Evolutionary conservation across 2,888 invertebrate genomes (phyloP).

Genomic region (Lacanobia wlatinum): DNA sequence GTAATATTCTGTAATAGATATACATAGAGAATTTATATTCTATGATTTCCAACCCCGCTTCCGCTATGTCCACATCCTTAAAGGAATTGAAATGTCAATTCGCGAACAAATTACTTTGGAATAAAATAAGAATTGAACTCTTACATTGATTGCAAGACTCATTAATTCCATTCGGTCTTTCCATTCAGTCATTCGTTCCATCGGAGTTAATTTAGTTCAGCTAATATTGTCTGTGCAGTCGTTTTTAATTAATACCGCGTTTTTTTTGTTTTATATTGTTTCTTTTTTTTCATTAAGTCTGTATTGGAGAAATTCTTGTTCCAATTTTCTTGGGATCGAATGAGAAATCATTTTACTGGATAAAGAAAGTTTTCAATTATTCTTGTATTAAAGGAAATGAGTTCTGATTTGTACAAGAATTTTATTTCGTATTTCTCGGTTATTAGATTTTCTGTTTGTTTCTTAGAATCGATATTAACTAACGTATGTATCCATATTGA

Average conservation of each 20-base stretch:
- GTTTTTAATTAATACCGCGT: constrained; percentile 50
- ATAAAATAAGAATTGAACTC: constrained; percentile 69
- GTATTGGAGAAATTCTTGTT: constrained; percentile 29
- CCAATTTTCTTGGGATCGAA: constrained; percentile 35
- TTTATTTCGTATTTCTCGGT: constrained; percentile 9
- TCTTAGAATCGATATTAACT: constrained; percentile 27
- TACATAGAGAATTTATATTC: constrained; percentile 15
- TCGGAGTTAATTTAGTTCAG: constrained; percentile 61
- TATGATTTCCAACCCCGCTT: constrained; percentile 4
- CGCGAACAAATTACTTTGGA: constrained; percentile 64
- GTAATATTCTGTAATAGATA: constrained; percentile 7
- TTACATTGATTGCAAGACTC: constrained; percentile 70
- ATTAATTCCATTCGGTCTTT: constrained; percentile 67
- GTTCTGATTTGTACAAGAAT: constrained; percentile 14
- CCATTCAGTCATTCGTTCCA: constrained; percentile 62
- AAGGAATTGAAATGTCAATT: constrained; percentile 68
- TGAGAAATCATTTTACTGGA: constrained; percentile 11
- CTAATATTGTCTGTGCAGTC: constrained; percentile 58
- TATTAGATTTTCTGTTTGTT: constrained; percentile 17
- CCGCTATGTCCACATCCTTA: constrained; percentile 17
- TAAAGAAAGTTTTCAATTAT: constrained; percentile 16
- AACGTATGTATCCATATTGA: constrained; percentile 7
- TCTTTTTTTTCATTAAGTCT: constrained; percentile 21
- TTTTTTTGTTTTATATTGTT: constrained; percentile 31
- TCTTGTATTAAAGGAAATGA: constrained; percentile 18